A percentile compares a stretch with the other conserved stretches of the same genome.
These are phyloP conservation scores for Chondrilla cf. caribensis DNA, from an alignment of 37 sponge, comb jelly and placozoan genomes.

Conservation along the genomic window DNA sequence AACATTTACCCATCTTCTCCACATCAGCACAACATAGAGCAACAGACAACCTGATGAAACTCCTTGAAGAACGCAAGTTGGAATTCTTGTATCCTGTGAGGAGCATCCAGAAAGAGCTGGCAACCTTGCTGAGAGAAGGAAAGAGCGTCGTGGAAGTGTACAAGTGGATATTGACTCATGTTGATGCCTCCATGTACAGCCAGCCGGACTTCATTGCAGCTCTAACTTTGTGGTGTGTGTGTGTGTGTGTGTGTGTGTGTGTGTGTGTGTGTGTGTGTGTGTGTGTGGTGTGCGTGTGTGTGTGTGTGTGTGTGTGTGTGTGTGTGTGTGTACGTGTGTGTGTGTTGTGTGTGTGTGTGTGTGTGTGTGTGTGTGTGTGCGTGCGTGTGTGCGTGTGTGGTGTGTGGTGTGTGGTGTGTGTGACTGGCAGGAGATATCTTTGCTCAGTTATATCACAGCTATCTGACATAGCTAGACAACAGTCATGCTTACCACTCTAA, in stretches of 20 bases:
- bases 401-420: constrained; percentile 12
- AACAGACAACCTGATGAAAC: neutral
- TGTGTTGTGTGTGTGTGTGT: neutral
- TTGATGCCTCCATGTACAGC: constrained; percentile 39
- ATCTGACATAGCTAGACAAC: too few species aligned
- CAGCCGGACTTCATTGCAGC: constrained; percentile 57
- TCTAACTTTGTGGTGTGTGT: constrained; percentile 53
- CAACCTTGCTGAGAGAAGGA: constrained; percentile 26
- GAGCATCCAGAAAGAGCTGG: constrained; percentile 48
- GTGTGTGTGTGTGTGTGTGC: neutral
- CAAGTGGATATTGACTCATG: constrained; percentile 72
- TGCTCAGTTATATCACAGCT: too few species aligned
- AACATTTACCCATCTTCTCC: neutral
- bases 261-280: constrained; percentile 26
- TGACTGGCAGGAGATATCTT: too few species aligned
- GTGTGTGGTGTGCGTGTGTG: constrained; percentile 18
- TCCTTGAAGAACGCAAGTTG: constrained; percentile 35
- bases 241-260: neutral
- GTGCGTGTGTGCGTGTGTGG: constrained; percentile 1
- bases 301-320: constrained; percentile 19
- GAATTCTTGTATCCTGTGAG: constrained; percentile 71
- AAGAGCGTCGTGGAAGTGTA: constrained; percentile 43
- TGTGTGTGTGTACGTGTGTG: constrained; percentile 8
- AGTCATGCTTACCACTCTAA: too few species aligned
- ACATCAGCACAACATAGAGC: too few species aligned